phyloP scores from a whole-genome alignment of 23 tunicate species.

The Ciona savignyi region DNA sequence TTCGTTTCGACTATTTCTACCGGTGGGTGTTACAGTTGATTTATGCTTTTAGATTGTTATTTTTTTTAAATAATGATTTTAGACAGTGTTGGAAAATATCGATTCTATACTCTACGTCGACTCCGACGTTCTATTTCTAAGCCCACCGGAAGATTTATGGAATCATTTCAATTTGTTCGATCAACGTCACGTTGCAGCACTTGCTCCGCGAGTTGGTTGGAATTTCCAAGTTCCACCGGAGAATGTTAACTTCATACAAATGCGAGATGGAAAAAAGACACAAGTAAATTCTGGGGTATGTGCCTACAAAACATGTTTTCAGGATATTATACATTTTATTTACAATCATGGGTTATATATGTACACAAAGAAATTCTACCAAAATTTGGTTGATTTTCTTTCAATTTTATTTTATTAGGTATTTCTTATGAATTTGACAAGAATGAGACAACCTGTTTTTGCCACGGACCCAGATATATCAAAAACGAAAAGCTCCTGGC shows the following conservation, averaged over 20 bases:
- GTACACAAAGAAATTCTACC: too few species aligned
- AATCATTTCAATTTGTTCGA: conserved; percentile 45
- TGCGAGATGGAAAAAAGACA: conserved; percentile 52
- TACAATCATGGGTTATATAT: too few species aligned
- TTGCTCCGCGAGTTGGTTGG: conserved; percentile 98
- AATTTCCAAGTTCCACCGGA: conserved; percentile 73
- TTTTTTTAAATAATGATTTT: too few species aligned
- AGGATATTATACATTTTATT: too few species aligned
- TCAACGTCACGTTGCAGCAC: conserved; percentile 58
- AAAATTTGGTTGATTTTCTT: too few species aligned
- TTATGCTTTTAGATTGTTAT: too few species aligned
- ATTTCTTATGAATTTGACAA: conserved; percentile 90
- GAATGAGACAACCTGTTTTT: conserved; percentile 68
- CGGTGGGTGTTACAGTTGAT: too few species aligned
- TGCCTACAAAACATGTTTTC: too few species aligned
- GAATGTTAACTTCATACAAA: conserved; percentile 63
- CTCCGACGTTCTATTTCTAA: conserved; percentile 88
- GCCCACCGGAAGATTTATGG: conserved; percentile 83
- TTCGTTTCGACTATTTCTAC: conserved; percentile 87
- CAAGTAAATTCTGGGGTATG: conserved; percentile 98
- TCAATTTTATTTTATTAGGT: conserved; percentile 65
- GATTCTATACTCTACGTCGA: conserved; percentile 95
- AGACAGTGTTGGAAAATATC: conserved; percentile 44
- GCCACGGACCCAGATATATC: conserved; percentile 32
- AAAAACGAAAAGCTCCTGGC: conserved; percentile 35